These are phyloP conservation scores for Pseudomyrmex concolor DNA, from an alignment of 1,140 invertebrate genomes.

Conservation along the genomic window DNA sequence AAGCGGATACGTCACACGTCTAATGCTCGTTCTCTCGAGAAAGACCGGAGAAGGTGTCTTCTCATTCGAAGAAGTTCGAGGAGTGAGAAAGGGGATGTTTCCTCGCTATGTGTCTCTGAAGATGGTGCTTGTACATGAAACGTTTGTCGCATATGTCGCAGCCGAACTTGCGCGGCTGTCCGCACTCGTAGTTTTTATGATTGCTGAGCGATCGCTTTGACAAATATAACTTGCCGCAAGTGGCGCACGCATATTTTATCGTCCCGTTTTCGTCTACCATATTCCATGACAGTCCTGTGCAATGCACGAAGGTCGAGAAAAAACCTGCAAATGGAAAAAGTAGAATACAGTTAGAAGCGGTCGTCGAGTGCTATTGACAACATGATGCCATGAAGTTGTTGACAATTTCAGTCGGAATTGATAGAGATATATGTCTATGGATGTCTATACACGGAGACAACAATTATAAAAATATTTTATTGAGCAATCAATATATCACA, in stretches of 20 bases:
- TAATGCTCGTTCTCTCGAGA: too few species aligned
- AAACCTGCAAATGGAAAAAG: slow-evolving; percentile 48
- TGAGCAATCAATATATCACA: too few species aligned
- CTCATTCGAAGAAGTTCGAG: too few species aligned
- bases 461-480: not conserved
- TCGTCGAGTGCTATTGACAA: not conserved
- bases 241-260: slow-evolving; percentile 81
- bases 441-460: not conserved
- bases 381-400: not conserved
- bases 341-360: not conserved
- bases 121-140: slow-evolving; percentile 82
- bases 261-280: not conserved
- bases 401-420: not conserved
- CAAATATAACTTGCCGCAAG: slow-evolving; percentile 87
- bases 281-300: not conserved
- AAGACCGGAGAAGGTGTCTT: too few species aligned
- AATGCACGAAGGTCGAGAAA: not conserved
- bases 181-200: slow-evolving; percentile 81
- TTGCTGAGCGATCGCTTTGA: slow-evolving; percentile 86
- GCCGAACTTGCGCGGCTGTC: slow-evolving; percentile 81
- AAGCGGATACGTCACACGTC: too few species aligned
- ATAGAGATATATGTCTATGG: not conserved
- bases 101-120: slow-evolving; percentile 74
- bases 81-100: slow-evolving; percentile 60
- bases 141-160: slow-evolving; percentile 82